Percentiles rank a stretch among this genome's conserved stretches.
Conservation (phyloP, 2,888 invertebrate species). For the Synergus itoensis region DNA sequence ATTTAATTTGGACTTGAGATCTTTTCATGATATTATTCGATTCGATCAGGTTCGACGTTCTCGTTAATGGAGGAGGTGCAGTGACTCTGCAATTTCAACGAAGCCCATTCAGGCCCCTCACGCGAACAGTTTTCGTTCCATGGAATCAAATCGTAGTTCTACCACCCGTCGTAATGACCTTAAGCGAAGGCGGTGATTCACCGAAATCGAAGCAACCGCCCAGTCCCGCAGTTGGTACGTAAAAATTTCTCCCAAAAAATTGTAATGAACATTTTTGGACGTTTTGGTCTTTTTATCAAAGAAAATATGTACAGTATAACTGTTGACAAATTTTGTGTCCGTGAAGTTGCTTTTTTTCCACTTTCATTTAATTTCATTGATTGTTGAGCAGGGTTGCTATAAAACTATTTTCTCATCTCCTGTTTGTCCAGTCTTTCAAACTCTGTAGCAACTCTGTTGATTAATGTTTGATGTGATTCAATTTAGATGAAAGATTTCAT, state of each 20-base stretch:
- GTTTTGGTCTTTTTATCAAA: conserved; percentile 17
- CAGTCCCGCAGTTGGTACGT: conserved; percentile 76
- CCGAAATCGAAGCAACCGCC: conserved; percentile 74
- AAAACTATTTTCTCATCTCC: neutral
- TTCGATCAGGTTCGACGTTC: conserved; percentile 93
- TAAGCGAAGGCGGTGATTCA: conserved; percentile 81
- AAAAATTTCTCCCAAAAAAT: conserved; percentile 10
- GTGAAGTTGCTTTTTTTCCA: neutral
- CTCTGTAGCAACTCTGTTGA: neutral
- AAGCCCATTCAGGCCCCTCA: conserved; percentile 93
- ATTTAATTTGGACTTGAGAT: conserved; percentile 4
- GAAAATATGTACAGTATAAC: neutral
- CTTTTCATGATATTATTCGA: conserved; percentile 23
- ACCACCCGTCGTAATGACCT: conserved; percentile 90
- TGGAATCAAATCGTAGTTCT: conserved; percentile 99
- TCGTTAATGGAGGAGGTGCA: conserved; percentile 99
- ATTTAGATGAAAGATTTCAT: conserved; percentile 21
- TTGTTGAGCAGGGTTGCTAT: neutral
- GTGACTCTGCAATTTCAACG: conserved; percentile 98
- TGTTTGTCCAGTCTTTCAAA: neutral
- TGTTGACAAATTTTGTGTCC: neutral
- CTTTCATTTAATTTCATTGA: neutral
- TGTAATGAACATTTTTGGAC: conserved; percentile 36
- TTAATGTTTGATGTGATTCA: conserved; percentile 27
- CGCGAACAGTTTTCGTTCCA: conserved; percentile 95